Base-by-base conservation (phyloP, 2,888 invertebrate genomes). In the Rhodophaea formosa region DNA sequence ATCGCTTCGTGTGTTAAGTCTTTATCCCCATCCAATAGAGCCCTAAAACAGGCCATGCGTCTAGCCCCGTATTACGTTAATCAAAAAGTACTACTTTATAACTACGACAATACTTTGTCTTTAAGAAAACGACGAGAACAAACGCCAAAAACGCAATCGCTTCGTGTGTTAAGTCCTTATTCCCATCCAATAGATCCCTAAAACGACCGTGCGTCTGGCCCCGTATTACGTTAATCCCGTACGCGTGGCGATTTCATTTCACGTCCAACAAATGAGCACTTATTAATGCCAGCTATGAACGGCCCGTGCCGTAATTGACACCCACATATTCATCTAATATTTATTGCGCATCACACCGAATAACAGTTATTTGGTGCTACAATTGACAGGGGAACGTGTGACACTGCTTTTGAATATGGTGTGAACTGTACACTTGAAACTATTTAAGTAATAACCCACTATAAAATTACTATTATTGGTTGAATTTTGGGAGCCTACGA, bases 161-260 rank as follows among this genome's bases (percentile, higher is more conserved):
- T 23, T 23, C 23, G 39, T 39, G n/a, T 39, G 3, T 6, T 6
- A 39, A 39, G 12, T 5, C 12, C 39, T 12, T 39, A 35, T 10
- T 39, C 12, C n/a, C 39, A 39, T 39, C n/a, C 12, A 8, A 39
- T 39, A 39, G 10, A n/a, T 39, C 39, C 39, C 39, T 39, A 39
- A 76, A 80, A 76, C 75, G 68, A 68, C 45, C 66, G 70, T 74
- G 64, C 68, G 74, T 68, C 79, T 70, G 61, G 68, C 76, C 71
- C 63, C 68, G 66, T 73, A 68, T 66, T 66, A 69, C 64, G 56
- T 87, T 56, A 88, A 91, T 86, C 89, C 86, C 42, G 52, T 64
- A 65, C 91, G 85, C 91, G 91, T 80, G 91, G 67, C 88, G 62
- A 70, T 86, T 86, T 89, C 88, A 87, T 89, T 87, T 84, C 72